Evolutionary conservation across 2,797 vertebrate species (phyloP).

Genomic region (Periophthalmus magnuspinnatus): DNA sequence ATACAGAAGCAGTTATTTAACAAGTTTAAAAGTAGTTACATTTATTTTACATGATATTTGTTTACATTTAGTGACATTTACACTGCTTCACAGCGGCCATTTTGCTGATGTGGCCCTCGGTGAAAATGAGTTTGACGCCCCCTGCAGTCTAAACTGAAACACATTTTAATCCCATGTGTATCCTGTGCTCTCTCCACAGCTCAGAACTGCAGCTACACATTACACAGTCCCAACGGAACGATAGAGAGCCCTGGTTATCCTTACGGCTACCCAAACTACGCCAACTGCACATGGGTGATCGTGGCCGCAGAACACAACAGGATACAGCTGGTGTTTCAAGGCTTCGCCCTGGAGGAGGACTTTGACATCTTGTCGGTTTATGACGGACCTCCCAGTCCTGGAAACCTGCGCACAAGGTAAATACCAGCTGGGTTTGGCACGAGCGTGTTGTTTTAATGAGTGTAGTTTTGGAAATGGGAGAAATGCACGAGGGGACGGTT

Average conservation of each 20-base stretch:
- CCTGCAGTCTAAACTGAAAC: no score
- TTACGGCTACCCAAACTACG: slow-evolving; percentile 97
- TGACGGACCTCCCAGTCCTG: slow-evolving; percentile 89
- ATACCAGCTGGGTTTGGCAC: background rate
- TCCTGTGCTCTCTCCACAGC: slow-evolving; percentile 72
- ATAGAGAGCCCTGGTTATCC: slow-evolving; percentile 98
- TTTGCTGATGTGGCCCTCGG: no score
- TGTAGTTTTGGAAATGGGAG: background rate
- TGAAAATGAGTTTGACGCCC: no score
- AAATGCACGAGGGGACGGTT: background rate
- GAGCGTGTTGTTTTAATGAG: no score
- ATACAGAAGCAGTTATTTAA: no score
- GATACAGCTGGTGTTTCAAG: slow-evolving; percentile 97
- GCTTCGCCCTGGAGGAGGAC: slow-evolving; percentile 97
- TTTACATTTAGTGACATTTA: no score
- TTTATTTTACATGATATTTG: no score
- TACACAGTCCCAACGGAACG: slow-evolving; percentile 92
- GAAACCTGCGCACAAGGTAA: slow-evolving; percentile 93
- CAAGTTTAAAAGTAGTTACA: no score
- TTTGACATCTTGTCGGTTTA: slow-evolving; percentile 96
- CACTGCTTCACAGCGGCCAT: no score
- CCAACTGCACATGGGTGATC: slow-evolving; percentile 99
- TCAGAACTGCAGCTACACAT: slow-evolving; percentile 94
- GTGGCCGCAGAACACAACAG: slow-evolving; percentile 91
- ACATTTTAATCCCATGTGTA: slow-evolving; percentile 12